phyloP scores from a whole-genome alignment of 2,888 invertebrate genomes.

The Dione juno region DNA sequence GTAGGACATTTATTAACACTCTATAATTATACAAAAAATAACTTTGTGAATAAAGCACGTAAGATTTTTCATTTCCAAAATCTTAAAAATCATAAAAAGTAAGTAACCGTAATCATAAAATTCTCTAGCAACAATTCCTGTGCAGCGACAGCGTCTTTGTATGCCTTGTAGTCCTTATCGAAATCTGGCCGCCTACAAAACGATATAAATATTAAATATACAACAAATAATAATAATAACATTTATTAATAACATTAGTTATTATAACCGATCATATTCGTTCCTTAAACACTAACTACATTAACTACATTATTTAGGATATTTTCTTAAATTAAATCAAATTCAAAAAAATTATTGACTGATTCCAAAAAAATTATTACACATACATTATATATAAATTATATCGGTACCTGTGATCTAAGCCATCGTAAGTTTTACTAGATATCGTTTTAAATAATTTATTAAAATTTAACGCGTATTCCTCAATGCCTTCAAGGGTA shows the following conservation, averaged over 20 bases:
- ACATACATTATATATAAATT: too few relatives aligned
- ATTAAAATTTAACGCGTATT: slow-evolving; percentile 86
- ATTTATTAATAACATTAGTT: too few relatives aligned
- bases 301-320: too few relatives aligned
- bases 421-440: slow-evolving; percentile 89
- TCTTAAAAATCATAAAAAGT: not conserved
- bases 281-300: too few relatives aligned
- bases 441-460: slow-evolving; percentile 87
- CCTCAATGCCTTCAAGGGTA: slow-evolving; percentile 91
- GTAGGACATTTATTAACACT: slow-evolving; percentile 76
- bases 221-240: too few relatives aligned
- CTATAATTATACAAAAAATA: slow-evolving; percentile 50
- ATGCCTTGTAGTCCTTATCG: slow-evolving; percentile 89
- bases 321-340: too few relatives aligned
- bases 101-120: slow-evolving; percentile 85
- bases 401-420: slow-evolving; percentile 89
- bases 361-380: not conserved
- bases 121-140: slow-evolving; percentile 89
- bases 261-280: too few relatives aligned
- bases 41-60: not conserved
- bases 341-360: too few relatives aligned
- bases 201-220: not conserved
- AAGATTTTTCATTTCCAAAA: too few relatives aligned
- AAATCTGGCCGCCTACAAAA: slow-evolving; percentile 83
- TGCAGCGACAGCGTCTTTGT: slow-evolving; percentile 86